Base-by-base conservation (phyloP, 2,797 vertebrate species). In the Rhinoraja longicauda region DNA sequence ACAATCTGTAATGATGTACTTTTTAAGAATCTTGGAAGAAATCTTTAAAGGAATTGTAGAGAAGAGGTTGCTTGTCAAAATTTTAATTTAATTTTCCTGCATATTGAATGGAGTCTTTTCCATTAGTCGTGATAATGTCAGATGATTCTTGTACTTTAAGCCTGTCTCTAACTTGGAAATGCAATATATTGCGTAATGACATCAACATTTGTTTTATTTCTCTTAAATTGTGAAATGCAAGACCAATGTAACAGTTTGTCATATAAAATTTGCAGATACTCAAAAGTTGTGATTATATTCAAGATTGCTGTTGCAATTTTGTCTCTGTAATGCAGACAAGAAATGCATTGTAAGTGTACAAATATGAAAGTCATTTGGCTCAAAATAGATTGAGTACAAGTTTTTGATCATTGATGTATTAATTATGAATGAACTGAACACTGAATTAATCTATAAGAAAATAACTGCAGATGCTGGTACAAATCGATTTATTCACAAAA, bases 141-240 rank as follows among this genome's bases (percentile, higher is more conserved):
- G 93, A 93, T 94, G 95, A 95, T 94, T 95, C 94, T 94, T 93
- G 93, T 92, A 94, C 94, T 94, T 93, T 26, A 17, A 95, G 93
- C 95, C 95, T 93, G 93, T 90, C 93, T 94, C 93, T 94, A 93
- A 94, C 81, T 93, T 93, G 95, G 94, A 95, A 95, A 93, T 93
- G 93, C 76, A 77, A 93, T 94, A 93, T 94, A 93, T 96, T 96
- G 94, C 94, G 92, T 93, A 93, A 82, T 79, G 82, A 94, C 94
- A 90, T 95, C 95, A 95, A 24, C 70, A 26, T 21, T 57, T 67
- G 62, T 70, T 92, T 21, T 29, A 17, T 92, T 92, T 45, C 53
- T 93, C 90, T 93, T 88, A 93, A 93, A 93, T 93, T 93, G 92
- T 84, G 32, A 93, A 93, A 77, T 88, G 64, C n/a, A 84, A 88